A percentile compares a stretch with the other conserved stretches of the same genome.
Evolutionary conservation across 2,888 invertebrate species (phyloP).

Genomic region (Acronicta leporina): DNA sequence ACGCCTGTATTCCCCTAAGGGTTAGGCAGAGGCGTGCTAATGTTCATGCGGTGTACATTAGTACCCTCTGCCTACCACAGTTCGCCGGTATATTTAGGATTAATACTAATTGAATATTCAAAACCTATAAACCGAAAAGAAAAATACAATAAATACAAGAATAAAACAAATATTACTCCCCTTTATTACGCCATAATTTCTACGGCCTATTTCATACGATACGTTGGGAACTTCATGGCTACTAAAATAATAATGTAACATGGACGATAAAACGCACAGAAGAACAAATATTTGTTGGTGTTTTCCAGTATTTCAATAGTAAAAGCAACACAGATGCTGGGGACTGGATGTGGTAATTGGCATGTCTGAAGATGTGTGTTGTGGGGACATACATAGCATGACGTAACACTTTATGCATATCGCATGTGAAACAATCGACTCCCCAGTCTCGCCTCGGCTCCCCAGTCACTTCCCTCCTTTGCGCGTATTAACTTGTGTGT

Average conservation of each 20-base stretch:
- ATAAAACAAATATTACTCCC: constrained; percentile 59
- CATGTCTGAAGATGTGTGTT: neutral
- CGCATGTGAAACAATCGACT: too few relatives aligned
- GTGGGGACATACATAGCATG: too few relatives aligned
- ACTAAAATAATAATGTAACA: constrained; percentile 67
- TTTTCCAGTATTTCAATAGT: constrained; percentile 58
- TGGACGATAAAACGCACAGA: constrained; percentile 61
- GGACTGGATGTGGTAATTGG: constrained; percentile 11
- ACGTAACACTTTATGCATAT: too few relatives aligned
- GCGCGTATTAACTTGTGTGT: too few relatives aligned
- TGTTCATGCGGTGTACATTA: too few relatives aligned
- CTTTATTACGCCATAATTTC: constrained; percentile 56
- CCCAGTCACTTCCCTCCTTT: too few relatives aligned
- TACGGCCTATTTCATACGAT: constrained; percentile 38
- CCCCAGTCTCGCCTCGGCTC: too few relatives aligned
- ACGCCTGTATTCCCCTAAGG: too few relatives aligned
- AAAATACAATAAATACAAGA: constrained; percentile 21
- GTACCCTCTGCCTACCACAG: too few relatives aligned
- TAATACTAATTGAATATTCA: neutral
- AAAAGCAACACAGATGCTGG: constrained; percentile 40
- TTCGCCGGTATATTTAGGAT: too few relatives aligned
- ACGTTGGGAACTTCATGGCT: constrained; percentile 52
- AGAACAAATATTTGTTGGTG: constrained; percentile 70
- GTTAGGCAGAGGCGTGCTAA: too few relatives aligned
- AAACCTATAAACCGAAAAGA: neutral